Percentiles rank a stretch among this genome's conserved stretches.
phyloP scores from a whole-genome alignment of 2,888 invertebrate genomes.

The Clusia tigrina region DNA sequence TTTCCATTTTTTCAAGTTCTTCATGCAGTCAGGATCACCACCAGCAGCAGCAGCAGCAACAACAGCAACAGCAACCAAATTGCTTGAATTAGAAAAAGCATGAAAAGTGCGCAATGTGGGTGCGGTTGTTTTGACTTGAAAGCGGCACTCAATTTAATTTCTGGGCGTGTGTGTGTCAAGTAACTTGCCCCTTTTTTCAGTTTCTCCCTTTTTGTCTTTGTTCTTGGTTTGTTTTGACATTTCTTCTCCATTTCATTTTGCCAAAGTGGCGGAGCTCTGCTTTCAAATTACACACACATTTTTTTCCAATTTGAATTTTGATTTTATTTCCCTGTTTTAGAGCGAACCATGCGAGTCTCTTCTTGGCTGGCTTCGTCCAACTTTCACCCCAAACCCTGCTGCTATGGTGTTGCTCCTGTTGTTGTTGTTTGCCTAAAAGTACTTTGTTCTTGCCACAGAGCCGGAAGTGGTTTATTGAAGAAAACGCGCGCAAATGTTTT shows the following conservation, averaged over 20 bases:
- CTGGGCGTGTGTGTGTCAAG: neutral
- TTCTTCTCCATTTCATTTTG: neutral
- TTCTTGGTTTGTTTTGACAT: no score
- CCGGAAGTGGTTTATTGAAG: conserved; percentile 1
- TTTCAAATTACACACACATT: no score
- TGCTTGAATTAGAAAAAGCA: neutral
- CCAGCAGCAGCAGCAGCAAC: neutral
- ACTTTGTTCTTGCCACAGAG: neutral
- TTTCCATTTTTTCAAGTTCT: neutral
- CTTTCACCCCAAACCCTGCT: neutral
- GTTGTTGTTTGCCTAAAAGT: neutral
- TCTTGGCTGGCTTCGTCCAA: neutral
- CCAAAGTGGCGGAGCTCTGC: neutral
- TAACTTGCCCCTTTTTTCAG: no score
- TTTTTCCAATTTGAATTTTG: no score
- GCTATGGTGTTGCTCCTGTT: neutral
- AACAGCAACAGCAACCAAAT: neutral
- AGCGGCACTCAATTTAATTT: conserved; percentile 1
- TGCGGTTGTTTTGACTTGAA: neutral
- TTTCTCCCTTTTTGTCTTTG: no score
- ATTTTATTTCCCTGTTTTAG: no score
- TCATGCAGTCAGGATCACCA: neutral
- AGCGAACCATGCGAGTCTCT: no score
- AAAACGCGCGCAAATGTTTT: neutral
- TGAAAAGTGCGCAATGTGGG: neutral